Percentiles rank a stretch among this genome's conserved stretches.
These are phyloP conservation scores for Clusia tigrina DNA, from an alignment of 2,888 invertebrate species.

Conservation along the genomic window DNA sequence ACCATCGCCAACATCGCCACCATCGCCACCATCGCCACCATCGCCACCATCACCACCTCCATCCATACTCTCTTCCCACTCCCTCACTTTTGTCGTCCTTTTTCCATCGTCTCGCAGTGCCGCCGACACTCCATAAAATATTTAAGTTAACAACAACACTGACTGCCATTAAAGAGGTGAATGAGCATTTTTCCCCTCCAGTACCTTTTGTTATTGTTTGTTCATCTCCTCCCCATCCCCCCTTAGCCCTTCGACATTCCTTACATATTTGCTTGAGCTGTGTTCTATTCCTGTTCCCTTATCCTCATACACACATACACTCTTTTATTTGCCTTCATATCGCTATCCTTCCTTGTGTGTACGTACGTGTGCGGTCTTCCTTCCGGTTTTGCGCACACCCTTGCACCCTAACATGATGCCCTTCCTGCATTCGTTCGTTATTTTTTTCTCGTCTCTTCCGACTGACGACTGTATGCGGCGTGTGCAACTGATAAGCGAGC, in stretches of 20 bases:
- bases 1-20: neutral
- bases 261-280: slow-evolving; percentile 3
- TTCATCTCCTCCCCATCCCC: neutral
- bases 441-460: too few species aligned
- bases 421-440: neutral
- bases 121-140: slow-evolving; percentile 59
- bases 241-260: neutral
- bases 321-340: neutral
- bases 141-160: slow-evolving; percentile 53
- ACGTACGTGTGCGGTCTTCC: slow-evolving; percentile 39
- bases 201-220: neutral
- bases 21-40: neutral
- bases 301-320: neutral
- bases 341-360: slow-evolving; percentile 17
- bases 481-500: slow-evolving; percentile 44
- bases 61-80: too few species aligned
- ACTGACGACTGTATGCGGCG: slow-evolving; percentile 27
- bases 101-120: slow-evolving; percentile 12
- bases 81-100: neutral
- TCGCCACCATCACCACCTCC: neutral
- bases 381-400: slow-evolving; percentile 49
- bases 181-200: slow-evolving; percentile 30
- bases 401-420: slow-evolving; percentile 5
- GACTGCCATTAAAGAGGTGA: slow-evolving; percentile 46
- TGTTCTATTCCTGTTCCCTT: slow-evolving; percentile 5